Evolutionary conservation across 2,797 vertebrate species (phyloP).

Genomic region (Bradypodion ventrale): DNA sequence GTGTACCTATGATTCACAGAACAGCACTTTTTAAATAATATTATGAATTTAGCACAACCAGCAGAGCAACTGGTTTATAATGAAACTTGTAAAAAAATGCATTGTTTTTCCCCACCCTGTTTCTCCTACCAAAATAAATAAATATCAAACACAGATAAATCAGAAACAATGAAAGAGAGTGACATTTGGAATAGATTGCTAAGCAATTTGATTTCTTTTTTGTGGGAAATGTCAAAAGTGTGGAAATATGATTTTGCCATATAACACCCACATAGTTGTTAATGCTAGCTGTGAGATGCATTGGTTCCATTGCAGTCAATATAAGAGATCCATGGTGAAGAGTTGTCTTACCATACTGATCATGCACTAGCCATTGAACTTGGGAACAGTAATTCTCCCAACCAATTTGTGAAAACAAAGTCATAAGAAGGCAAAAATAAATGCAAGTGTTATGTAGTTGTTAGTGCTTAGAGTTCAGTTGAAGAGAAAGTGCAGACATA

Average conservation of each 20-base stretch:
- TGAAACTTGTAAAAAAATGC: too few species aligned
- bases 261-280: not conserved
- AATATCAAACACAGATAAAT: not conserved
- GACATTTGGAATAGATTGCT: conserved; percentile 9
- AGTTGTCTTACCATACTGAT: not conserved
- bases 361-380: not conserved
- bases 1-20: not conserved
- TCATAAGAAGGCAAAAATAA: not conserved
- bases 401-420: not conserved
- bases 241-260: conserved; percentile 3
- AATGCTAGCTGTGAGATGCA: not conserved
- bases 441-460: not conserved
- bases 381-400: not conserved
- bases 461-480: not conserved
- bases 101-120: not conserved
- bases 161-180: conserved; percentile 16
- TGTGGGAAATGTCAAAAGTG: conserved; percentile 20
- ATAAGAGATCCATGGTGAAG: not conserved
- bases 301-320: not conserved
- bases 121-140: not conserved
- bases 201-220: conserved; percentile 29
- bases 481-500: too few species aligned
- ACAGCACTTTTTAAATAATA: not conserved
- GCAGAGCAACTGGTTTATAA: not conserved
- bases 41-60: not conserved